Conservation (phyloP, 2,113 vertebrate genomes). For the Coptodon rendalli region DNA sequence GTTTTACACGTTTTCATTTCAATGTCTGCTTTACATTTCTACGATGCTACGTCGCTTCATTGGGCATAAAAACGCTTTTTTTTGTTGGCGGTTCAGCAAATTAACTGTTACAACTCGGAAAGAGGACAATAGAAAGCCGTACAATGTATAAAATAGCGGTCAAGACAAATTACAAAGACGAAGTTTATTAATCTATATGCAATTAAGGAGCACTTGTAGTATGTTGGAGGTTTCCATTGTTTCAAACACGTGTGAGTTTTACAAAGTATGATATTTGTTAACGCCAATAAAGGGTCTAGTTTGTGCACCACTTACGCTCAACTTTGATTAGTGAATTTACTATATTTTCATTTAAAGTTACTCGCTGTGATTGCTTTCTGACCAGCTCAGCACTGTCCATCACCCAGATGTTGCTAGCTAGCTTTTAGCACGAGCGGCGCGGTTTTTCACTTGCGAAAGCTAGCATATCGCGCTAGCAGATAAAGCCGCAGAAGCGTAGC, state of each 20-base stretch:
- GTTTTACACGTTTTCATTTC: not conserved
- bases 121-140: not conserved
- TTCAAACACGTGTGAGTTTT: conserved; percentile 23
- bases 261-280: not conserved
- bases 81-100: not conserved
- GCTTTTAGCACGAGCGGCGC: not conserved
- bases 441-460: conserved; percentile 5
- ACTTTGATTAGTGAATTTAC: not conserved
- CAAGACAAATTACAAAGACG: not conserved
- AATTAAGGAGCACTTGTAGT: not conserved
- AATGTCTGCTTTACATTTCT: not conserved
- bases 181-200: not conserved
- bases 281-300: rapidly evolving
- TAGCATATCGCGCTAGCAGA: not conserved
- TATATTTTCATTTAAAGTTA: not conserved
- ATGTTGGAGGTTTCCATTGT: not conserved
- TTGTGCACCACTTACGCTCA: not conserved
- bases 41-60: not conserved
- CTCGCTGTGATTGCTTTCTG: not conserved
- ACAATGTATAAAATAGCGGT: not conserved
- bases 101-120: not conserved
- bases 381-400: not conserved
- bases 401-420: not conserved
- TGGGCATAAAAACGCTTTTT: not conserved
- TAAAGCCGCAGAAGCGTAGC: not conserved